phyloP scores from a whole-genome alignment of 1,140 invertebrate species.

The Saccostrea glomerata region DNA sequence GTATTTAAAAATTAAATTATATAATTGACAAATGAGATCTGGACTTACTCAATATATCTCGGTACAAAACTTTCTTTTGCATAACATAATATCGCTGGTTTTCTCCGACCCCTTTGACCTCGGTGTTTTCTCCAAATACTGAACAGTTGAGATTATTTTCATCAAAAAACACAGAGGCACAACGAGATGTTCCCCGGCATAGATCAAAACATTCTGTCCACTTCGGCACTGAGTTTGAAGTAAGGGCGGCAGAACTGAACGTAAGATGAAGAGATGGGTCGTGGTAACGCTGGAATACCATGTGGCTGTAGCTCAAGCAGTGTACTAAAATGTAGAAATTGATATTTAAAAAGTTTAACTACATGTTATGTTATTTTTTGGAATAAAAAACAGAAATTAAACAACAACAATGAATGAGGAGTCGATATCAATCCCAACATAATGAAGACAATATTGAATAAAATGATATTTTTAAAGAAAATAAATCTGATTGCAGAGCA shows the following conservation, averaged over 20 bases:
- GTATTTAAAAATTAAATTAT: too few relatives aligned
- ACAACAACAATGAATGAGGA: too few relatives aligned
- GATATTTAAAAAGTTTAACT: too few relatives aligned
- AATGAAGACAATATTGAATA: too few relatives aligned
- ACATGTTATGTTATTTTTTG: too few relatives aligned
- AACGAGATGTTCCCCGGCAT: not conserved
- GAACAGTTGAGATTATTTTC: not conserved
- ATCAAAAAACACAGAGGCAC: not conserved
- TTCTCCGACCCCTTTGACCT: not conserved
- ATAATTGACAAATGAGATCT: not conserved
- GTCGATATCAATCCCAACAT: too few relatives aligned
- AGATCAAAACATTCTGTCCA: not conserved
- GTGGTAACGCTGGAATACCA: not conserved
- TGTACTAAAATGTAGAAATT: not conserved
- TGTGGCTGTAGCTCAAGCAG: not conserved
- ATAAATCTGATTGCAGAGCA: too few relatives aligned
- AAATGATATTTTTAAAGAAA: too few relatives aligned
- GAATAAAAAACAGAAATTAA: too few relatives aligned
- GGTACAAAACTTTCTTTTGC: not conserved
- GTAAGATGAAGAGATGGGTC: not conserved
- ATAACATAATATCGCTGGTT: not conserved
- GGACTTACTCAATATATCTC: not conserved
- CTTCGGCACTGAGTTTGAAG: not conserved
- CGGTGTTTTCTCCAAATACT: not conserved
- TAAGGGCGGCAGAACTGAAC: not conserved